Evolutionary conservation across 2,797 vertebrate genomes (phyloP).

Genomic region (Okamejei kenojei): DNA sequence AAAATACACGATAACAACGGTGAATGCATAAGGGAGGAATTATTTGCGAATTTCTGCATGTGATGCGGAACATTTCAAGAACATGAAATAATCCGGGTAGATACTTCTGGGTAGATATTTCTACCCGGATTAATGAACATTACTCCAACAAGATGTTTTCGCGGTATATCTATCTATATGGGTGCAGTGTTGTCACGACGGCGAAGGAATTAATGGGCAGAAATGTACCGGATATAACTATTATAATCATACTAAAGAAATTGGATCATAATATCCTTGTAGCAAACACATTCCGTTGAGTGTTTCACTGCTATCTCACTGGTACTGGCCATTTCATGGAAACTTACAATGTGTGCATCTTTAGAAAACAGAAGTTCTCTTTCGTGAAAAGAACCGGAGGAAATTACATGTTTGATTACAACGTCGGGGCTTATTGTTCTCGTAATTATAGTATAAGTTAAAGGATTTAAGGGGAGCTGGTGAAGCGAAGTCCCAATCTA

Average conservation of each 20-base stretch:
- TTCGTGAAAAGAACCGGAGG: neutral
- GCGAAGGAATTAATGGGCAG: neutral
- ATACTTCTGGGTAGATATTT: too few species aligned
- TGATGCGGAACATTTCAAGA: neutral
- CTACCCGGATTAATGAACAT: neutral
- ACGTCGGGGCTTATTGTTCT: constrained; percentile 3
- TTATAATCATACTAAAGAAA: neutral
- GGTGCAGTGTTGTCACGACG: neutral
- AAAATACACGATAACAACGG: neutral
- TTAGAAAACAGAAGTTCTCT: neutral
- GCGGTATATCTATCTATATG: neutral
- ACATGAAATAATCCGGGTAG: neutral
- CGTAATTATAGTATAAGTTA: constrained; percentile 14
- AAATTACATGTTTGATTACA: constrained; percentile 32
- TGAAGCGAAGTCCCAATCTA: neutral
- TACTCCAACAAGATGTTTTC: too few species aligned
- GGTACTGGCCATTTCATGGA: neutral
- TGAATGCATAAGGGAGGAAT: neutral
- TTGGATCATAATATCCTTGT: neutral
- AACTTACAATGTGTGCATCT: neutral
- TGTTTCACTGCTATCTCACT: too few species aligned
- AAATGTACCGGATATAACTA: neutral
- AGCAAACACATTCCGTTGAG: neutral
- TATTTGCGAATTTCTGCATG: neutral
- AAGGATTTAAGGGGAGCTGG: neutral